A percentile compares a stretch with the other conserved stretches of the same genome.
phyloP scores from a whole-genome alignment of 2,113 vertebrate genomes.

The Cololabis saira region DNA sequence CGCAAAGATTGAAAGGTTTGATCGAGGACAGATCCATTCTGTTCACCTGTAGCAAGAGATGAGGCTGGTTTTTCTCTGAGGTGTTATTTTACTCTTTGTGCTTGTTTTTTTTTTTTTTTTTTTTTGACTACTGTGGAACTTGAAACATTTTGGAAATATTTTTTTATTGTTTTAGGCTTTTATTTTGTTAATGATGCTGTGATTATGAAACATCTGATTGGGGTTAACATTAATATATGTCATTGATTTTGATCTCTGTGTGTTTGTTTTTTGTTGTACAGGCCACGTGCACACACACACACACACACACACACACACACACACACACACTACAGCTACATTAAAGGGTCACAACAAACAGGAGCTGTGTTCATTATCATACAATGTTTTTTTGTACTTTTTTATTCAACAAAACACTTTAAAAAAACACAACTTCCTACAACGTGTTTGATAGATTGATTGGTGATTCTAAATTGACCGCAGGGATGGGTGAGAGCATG shows the following conservation, averaged over 20 bases:
- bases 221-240: conserved; percentile 82
- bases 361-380: background rate
- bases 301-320: background rate
- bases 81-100: conserved; percentile 54
- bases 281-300: background rate
- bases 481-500: too few relatives aligned
- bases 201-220: conserved; percentile 77
- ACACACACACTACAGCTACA: background rate
- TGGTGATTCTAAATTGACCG: too few relatives aligned
- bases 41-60: conserved; percentile 58
- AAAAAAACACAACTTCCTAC: too few relatives aligned
- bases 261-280: conserved; percentile 46
- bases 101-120: conserved; percentile 53
- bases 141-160: conserved; percentile 67
- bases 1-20: conserved; percentile 30
- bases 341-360: too few relatives aligned
- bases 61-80: conserved; percentile 66
- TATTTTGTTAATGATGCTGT: conserved; percentile 78
- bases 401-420: background rate
- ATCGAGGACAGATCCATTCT: conserved; percentile 30
- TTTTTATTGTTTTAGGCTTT: conserved; percentile 64
- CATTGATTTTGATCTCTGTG: conserved; percentile 72
- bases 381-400: fast-evolving
- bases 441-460: too few relatives aligned
- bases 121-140: conserved; percentile 71